Evolutionary conservation across 2,113 vertebrate species (phyloP).

Genomic region (Anolis sagrei): DNA sequence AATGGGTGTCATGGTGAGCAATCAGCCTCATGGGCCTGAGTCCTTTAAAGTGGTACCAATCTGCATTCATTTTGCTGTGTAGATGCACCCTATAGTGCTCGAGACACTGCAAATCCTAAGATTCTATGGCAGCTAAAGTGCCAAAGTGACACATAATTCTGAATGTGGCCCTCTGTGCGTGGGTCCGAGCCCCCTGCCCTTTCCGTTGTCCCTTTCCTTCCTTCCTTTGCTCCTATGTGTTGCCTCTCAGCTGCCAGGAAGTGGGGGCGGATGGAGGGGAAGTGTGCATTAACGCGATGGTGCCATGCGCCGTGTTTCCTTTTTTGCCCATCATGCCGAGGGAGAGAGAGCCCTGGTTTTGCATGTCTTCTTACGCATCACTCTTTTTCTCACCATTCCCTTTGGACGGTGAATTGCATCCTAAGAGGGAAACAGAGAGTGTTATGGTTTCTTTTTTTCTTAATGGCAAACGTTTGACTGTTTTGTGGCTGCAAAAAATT

Average conservation of each 20-base stretch:
- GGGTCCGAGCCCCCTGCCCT: background rate
- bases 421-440: background rate
- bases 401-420: background rate
- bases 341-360: no score
- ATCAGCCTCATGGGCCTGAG: no score
- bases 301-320: background rate
- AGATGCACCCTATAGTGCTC: no score
- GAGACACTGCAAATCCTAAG: no score
- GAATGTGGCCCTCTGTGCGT: background rate
- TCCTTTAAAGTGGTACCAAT: no score
- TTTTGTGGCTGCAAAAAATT: background rate
- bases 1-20: no score
- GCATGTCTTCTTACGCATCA: background rate
- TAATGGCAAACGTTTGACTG: background rate
- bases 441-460: no score
- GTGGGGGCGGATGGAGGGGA: background rate
- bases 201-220: background rate
- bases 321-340: background rate
- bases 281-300: background rate
- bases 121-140: no score
- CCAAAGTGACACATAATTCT: no score
- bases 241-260: background rate
- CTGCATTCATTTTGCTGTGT: no score
- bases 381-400: background rate
- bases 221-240: background rate